These are phyloP conservation scores for Poecile atricapillus DNA, from an alignment of 2,113 vertebrate genomes.

Conservation along the genomic window DNA sequence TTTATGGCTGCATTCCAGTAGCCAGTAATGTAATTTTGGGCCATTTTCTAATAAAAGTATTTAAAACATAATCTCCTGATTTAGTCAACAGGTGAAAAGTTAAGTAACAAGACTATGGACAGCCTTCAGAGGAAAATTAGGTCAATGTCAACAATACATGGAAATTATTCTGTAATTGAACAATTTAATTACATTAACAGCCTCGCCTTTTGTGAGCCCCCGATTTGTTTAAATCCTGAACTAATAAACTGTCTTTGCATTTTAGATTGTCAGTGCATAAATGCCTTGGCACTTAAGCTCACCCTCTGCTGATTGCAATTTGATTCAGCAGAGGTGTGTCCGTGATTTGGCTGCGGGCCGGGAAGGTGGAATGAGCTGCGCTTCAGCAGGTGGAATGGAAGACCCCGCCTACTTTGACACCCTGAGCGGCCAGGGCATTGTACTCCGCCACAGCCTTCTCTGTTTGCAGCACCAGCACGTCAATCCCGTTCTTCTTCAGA, in stretches of 20 bases:
- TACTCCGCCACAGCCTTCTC: conserved; percentile 89
- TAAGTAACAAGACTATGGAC: not conserved
- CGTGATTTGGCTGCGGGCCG: rapidly evolving
- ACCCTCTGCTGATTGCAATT: not conserved
- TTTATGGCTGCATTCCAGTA: not conserved
- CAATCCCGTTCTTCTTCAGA: conserved; percentile 80
- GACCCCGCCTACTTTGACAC: conserved; percentile 85
- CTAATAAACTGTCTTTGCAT: not conserved
- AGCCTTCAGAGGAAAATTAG: not conserved
- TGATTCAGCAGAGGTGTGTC: not conserved
- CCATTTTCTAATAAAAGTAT: not conserved
- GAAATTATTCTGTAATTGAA: not conserved
- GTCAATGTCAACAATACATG: not conserved
- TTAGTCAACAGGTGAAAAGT: not conserved
- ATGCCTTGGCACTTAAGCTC: not conserved
- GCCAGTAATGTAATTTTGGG: not conserved
- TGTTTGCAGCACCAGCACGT: conserved; percentile 84
- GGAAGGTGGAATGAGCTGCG: rapidly evolving
- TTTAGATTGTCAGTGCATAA: not conserved
- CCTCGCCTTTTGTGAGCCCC: not conserved
- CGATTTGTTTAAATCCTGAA: not conserved
- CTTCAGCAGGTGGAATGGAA: conserved; percentile 97
- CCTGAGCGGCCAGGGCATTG: conserved; percentile 82
- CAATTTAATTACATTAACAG: not conserved
- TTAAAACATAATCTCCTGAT: not conserved